A percentile compares a stretch with the other conserved stretches of the same genome.
These are phyloP conservation scores for Picus viridis DNA, from an alignment of 2,797 vertebrate genomes.

Conservation along the genomic window DNA sequence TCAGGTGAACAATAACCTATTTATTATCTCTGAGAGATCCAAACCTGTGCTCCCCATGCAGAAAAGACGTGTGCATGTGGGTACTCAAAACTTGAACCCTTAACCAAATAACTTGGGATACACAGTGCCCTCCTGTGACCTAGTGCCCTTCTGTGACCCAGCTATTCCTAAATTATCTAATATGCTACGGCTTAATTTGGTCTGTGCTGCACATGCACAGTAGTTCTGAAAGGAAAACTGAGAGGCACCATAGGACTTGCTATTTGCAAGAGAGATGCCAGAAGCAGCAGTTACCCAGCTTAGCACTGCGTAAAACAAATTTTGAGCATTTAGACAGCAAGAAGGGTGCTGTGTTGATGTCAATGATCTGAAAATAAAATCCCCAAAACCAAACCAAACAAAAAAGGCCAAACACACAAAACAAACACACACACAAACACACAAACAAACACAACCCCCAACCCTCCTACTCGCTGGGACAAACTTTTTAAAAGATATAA, in stretches of 20 bases:
- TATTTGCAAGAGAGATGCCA: background rate
- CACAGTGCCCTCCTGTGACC: background rate
- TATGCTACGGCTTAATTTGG: background rate
- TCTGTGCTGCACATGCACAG: background rate
- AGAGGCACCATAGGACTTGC: background rate
- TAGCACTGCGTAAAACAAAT: background rate
- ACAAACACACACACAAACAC: too few relatives aligned
- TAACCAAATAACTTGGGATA: background rate
- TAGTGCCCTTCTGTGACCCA: background rate
- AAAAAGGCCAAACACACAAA: background rate
- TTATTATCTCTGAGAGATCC: constrained; percentile 33
- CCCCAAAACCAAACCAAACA: background rate
- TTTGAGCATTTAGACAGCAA: background rate
- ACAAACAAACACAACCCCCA: background rate
- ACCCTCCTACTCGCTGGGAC: accelerated
- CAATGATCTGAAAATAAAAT: background rate
- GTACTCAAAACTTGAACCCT: background rate
- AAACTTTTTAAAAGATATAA: background rate
- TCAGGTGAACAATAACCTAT: constrained; percentile 66
- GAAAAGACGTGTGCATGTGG: background rate
- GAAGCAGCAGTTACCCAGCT: background rate
- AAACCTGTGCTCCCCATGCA: background rate
- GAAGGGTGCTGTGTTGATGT: background rate
- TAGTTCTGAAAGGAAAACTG: background rate
- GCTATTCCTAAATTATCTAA: background rate